Conservation (phyloP, 1,140 invertebrate genomes). For the Orius insidiosus region DNA sequence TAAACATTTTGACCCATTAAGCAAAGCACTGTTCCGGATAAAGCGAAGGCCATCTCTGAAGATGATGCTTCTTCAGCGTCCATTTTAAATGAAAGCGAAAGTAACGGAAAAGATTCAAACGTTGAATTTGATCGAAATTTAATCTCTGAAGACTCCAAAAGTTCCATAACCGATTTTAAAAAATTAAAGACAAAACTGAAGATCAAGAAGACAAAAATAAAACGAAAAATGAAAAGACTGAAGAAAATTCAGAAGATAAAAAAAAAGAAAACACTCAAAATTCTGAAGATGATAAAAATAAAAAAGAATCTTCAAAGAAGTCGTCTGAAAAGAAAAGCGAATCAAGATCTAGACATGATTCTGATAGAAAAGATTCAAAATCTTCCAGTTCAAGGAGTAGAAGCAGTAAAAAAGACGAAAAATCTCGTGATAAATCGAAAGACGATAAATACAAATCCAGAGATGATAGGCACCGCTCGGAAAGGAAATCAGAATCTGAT, state of each 20-base stretch:
- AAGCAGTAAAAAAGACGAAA: conserved; percentile 26
- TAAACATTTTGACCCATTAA: conserved; percentile 20
- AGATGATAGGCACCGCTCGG: conserved; percentile 9
- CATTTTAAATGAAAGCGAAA: conserved; percentile 7
- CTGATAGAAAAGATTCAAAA: not conserved
- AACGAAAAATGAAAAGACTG: conserved; percentile 24
- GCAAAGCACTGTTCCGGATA: conserved; percentile 23
- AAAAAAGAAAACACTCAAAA: conserved; percentile 20
- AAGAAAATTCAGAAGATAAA: conserved; percentile 24
- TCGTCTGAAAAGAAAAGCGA: conserved; percentile 24
- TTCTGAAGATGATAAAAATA: conserved; percentile 29
- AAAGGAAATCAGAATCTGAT: conserved; percentile 14
- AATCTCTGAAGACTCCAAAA: conserved; percentile 3
- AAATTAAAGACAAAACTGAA: conserved; percentile 1
- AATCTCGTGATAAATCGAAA: conserved; percentile 26
- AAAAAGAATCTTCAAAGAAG: conserved; percentile 18
- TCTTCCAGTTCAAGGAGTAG: conserved; percentile 5
- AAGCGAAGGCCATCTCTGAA: conserved; percentile 25
- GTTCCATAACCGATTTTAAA: not conserved
- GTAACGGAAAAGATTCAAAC: conserved; percentile 27
- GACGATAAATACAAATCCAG: conserved; percentile 24
- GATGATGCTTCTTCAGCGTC: conserved; percentile 14
- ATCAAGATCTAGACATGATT: conserved; percentile 18
- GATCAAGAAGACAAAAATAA: conserved; percentile 22
- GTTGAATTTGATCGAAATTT: conserved; percentile 9